Evolutionary conservation across 2,888 invertebrate genomes (phyloP).

Genomic region (Apodemia hepburni): DNA sequence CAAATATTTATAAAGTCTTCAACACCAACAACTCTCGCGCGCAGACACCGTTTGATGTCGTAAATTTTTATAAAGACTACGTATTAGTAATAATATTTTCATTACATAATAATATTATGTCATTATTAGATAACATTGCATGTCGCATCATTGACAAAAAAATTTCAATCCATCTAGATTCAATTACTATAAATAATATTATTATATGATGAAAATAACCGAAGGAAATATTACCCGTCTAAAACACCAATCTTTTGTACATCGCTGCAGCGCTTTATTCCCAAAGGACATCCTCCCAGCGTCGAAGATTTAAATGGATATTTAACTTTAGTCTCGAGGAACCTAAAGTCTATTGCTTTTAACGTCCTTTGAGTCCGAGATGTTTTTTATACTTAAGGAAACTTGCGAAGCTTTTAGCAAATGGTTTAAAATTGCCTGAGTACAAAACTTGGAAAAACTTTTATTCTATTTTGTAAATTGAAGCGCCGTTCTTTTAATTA

Average conservation of each 20-base stretch:
- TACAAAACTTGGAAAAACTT: slow-evolving; percentile 46
- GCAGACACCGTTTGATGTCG: no score
- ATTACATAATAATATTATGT: no score
- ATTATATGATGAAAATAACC: neutral
- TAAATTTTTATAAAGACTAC: no score
- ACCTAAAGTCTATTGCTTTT: slow-evolving; percentile 72
- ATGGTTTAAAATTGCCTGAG: slow-evolving; percentile 65
- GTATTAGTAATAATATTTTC: no score
- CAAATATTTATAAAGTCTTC: no score
- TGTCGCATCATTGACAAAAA: neutral
- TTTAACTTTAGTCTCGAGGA: slow-evolving; percentile 76
- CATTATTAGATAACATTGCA: neutral
- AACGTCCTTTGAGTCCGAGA: slow-evolving; percentile 47
- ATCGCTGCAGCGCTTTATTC: slow-evolving; percentile 61
- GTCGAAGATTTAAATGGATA: slow-evolving; percentile 78
- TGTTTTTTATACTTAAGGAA: slow-evolving; percentile 51
- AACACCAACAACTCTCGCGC: no score
- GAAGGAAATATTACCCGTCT: neutral
- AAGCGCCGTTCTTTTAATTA: slow-evolving; percentile 10
- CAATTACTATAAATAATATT: neutral
- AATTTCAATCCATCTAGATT: neutral
- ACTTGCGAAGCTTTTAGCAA: slow-evolving; percentile 68
- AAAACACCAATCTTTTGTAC: slow-evolving; percentile 40
- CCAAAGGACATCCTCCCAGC: slow-evolving; percentile 44
- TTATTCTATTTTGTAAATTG: slow-evolving; percentile 27